Base-by-base conservation (phyloP, 35 echinoderm and acorn worm species). In the Ptychodera flava region DNA sequence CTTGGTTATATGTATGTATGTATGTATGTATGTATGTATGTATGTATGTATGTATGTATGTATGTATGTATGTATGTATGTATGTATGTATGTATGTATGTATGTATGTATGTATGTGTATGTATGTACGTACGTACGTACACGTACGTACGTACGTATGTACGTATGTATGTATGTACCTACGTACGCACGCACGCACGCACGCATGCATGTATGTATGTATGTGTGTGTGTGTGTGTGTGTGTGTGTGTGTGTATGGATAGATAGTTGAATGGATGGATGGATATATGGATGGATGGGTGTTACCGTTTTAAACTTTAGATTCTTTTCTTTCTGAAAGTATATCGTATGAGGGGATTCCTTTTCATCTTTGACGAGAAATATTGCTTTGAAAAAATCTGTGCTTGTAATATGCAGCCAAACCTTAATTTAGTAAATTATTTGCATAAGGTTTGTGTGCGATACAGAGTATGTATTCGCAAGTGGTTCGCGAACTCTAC, bases 11-110 rank as follows among this genome's bases (percentile, higher is more conserved):
- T 64, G 45, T 64, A 64, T 64, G 45, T 64, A 64, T 64, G 45
- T 64, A 64, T 64, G 45, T 64, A 64, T 64, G 45, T 64, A 64
- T 64, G 45, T 64, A 64, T 64, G 45, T 64, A 64, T 64, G 45
- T 64, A 64, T 64, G 45, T 64, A 64, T 64, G 45, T 64, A 64
- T 64, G 45, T 64, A 64, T 64, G 45, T 64, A 64, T 64, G 45
- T 64, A 64, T 64, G 45, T 64, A 64, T 64, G 45, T 64, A 64
- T 64, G 45, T 64, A 64, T 64, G 45, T 64, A 64, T 64, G 22
- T 64, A 64, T 64, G 22, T 12, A 64, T 64, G 6, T 12, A 64
- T 64, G 22, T 64, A 64, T 64, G 22, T 64, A 64, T 64, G 22
- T 64, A 64, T 64, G 22, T 64, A 64, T 64, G 22, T 64, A 64